Evolutionary conservation across 1,140 invertebrate species (phyloP).

Genomic region (Chionoecetes opilio): DNA sequence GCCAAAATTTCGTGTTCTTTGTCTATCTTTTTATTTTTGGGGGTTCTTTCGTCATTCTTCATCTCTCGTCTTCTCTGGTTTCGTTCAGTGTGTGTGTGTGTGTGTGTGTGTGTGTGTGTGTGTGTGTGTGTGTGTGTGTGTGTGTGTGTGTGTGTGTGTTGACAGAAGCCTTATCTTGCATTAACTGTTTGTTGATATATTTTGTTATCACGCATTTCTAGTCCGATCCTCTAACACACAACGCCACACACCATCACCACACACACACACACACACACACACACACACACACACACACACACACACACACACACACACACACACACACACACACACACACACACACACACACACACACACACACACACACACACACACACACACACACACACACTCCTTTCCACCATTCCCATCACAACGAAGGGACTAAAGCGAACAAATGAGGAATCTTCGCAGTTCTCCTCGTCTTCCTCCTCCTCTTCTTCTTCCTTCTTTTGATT

Average conservation of each 20-base stretch:
- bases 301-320: constrained; percentile 36
- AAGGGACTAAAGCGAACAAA: neutral
- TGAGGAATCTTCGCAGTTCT: neutral
- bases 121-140: neutral
- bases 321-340: constrained; percentile 25
- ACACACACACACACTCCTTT: neutral
- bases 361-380: constrained; percentile 28
- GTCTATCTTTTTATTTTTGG: neutral
- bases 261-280: constrained; percentile 25
- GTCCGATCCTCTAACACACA: neutral
- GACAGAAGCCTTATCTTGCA: neutral
- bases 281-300: constrained; percentile 31
- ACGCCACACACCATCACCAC: neutral
- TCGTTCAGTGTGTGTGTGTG: neutral
- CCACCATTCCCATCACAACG: neutral
- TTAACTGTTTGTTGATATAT: neutral
- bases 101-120: neutral
- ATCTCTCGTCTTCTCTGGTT: neutral
- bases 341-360: constrained; percentile 17
- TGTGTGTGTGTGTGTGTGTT: neutral
- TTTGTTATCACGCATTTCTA: neutral
- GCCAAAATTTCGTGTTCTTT: neutral
- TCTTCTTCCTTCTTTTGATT: neutral
- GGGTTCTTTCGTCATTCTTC: constrained; percentile 1
- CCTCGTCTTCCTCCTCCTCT: neutral